phyloP scores from a whole-genome alignment of 1,140 invertebrate genomes.

The Sweltsa coloradensis region DNA sequence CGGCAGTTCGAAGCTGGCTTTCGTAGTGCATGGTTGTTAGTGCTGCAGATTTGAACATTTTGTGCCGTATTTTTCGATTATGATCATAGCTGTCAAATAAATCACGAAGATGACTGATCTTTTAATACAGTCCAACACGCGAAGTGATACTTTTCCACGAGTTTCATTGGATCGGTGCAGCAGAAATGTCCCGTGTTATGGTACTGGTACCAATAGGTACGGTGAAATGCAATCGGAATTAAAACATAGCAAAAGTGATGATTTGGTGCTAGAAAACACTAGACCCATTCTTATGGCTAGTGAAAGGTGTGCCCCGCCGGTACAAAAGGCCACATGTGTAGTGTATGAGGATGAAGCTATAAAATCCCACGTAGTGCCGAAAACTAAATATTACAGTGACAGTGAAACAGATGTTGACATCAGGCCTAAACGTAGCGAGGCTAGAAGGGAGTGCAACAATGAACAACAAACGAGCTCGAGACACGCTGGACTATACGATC shows the following conservation, averaged over 20 bases:
- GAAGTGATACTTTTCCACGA: constrained; percentile 14
- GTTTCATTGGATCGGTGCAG: constrained; percentile 18
- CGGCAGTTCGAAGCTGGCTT: no score
- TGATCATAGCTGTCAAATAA: not conserved
- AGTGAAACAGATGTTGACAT: constrained; percentile 18
- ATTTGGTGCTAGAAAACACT: constrained; percentile 23
- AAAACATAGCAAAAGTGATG: constrained; percentile 25
- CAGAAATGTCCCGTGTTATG: constrained; percentile 25
- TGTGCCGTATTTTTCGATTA: not conserved
- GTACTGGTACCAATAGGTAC: no score
- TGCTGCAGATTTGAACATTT: no score
- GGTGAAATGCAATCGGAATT: constrained; percentile 25
- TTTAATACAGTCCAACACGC: constrained; percentile 25
- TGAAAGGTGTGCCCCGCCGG: constrained; percentile 6
- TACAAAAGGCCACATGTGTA: constrained; percentile 8
- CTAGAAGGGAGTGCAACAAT: constrained; percentile 19
- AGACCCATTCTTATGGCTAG: not conserved
- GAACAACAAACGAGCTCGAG: constrained; percentile 13
- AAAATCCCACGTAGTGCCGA: constrained; percentile 3
- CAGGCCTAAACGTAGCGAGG: constrained; percentile 3
- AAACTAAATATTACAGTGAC: constrained; percentile 22
- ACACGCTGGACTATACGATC: constrained; percentile 27
- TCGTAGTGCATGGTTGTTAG: no score
- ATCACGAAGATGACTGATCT: constrained; percentile 27
- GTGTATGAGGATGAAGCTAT: constrained; percentile 10